Percentiles rank a stretch among this genome's conserved stretches.
Conservation (phyloP, 2,797 vertebrate species). For the Diplodus sargus region DNA sequence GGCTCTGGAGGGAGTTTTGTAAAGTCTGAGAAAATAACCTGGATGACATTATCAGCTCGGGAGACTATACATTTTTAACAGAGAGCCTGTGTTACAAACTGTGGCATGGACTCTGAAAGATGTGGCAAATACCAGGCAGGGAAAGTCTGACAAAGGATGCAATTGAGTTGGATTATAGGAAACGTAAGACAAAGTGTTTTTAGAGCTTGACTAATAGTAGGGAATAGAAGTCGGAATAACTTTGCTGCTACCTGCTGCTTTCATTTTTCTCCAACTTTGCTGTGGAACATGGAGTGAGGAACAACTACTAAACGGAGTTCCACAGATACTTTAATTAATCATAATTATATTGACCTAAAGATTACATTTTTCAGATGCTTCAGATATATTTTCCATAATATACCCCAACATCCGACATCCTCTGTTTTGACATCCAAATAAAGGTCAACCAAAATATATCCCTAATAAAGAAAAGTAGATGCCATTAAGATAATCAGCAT, state of each 20-base stretch:
- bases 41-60: background rate
- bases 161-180: background rate
- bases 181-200: background rate
- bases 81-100: conserved; percentile 8
- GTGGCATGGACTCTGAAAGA: background rate
- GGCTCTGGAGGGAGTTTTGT: background rate
- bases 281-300: no score
- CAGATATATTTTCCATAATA: background rate
- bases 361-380: background rate
- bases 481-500: conserved; percentile 50
- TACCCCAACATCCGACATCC: background rate
- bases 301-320: no score
- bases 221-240: background rate
- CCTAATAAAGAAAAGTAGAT: conserved; percentile 24
- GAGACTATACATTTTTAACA: background rate
- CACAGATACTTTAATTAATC: no score
- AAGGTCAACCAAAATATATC: conserved; percentile 33
- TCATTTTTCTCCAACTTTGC: no score
- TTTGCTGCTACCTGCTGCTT: background rate
- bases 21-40: background rate
- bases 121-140: background rate
- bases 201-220: background rate
- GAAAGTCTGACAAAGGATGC: background rate
- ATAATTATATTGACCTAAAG: no score
- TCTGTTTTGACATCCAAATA: conserved; percentile 22